Evolutionary conservation across 1,140 invertebrate species (phyloP), one percentile per base, ranked within the genome.

Genomic region (Kradibia gibbosae): DNA sequence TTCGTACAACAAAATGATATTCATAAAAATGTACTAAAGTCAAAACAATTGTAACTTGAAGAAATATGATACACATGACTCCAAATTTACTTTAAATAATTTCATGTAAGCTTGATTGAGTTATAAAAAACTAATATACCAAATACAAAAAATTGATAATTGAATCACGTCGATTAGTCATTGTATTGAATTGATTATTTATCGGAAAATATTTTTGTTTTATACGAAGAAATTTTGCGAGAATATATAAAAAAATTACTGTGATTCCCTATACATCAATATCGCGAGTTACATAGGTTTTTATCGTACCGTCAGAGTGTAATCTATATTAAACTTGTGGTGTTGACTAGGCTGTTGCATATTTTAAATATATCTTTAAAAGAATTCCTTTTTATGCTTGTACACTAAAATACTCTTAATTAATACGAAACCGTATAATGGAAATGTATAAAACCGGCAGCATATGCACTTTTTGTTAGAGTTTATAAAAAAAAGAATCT

Each of bases 221-320:
- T 67, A 67, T 2, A 67, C 3, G 5, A n/a, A 39, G n/a, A 36
- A 34, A 17, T 65, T 65, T 65, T 15, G 2, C 34, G 34, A 67
- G 8, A 67, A 67, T n/a, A 67, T 22, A 36, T n/a, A 67, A n/a
- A 3, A 67, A 39, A 67, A 39, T 67, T 39, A 67, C 62, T 39
- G 31, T 65, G 62, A 67, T 67, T 67, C 20, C 20, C n/a, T 36
- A 10, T 67, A 36, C 36, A 67, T 67, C 34, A 67, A 39, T 39
- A 67, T 67, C 62, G n/a, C 39, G 62, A 67, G 62, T 67, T 36
- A 67, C 34, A 39, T 67, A 39, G 62, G n/a, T 67, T 67, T 62
- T 67, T 67, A 67, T 39, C 34, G 34, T 67, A 67, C 62, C 39
- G 17, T 67, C 34, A 39, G 34, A 39, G 62, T 67, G 39, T 67